Percentiles rank a stretch among this genome's conserved stretches.
Conservation (phyloP, 2,113 vertebrate species). For the Symphodus melops region DNA sequence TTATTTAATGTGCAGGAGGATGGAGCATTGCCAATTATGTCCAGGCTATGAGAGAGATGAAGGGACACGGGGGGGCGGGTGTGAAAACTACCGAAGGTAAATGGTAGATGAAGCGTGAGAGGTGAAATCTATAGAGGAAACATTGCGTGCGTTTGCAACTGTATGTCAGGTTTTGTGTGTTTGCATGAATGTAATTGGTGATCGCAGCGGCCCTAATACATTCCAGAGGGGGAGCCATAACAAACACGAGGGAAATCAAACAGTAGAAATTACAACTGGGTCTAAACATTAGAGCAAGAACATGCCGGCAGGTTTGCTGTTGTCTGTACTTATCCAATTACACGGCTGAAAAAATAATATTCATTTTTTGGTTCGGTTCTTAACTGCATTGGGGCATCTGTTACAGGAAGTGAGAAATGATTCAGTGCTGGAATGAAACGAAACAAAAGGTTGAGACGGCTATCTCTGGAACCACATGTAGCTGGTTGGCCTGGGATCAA, state of each 20-base stretch:
- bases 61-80: background rate
- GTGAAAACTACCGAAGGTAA: constrained; percentile 9
- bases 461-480: constrained; percentile 42
- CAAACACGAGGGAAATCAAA: constrained; percentile 67
- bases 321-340: constrained; percentile 35
- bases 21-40: constrained; percentile 47
- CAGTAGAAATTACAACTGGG: constrained; percentile 42
- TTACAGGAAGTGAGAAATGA: constrained; percentile 6
- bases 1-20: constrained; percentile 54
- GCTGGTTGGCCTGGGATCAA: constrained; percentile 42
- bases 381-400: constrained; percentile 21
- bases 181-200: constrained; percentile 5
- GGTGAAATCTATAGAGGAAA: constrained; percentile 22
- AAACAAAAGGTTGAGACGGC: constrained; percentile 8
- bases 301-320: constrained; percentile 23
- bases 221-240: constrained; percentile 50
- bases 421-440: background rate
- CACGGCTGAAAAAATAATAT: constrained; percentile 28
- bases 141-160: background rate
- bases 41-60: constrained; percentile 5
- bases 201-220: constrained; percentile 41
- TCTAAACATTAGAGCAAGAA: constrained; percentile 28
- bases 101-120: constrained; percentile 9
- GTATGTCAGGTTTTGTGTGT: constrained; percentile 3
- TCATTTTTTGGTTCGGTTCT: constrained; percentile 23